These are phyloP conservation scores for Paedocypris sp. DNA, from an alignment of 2,113 vertebrate species.

Conservation along the genomic window DNA sequence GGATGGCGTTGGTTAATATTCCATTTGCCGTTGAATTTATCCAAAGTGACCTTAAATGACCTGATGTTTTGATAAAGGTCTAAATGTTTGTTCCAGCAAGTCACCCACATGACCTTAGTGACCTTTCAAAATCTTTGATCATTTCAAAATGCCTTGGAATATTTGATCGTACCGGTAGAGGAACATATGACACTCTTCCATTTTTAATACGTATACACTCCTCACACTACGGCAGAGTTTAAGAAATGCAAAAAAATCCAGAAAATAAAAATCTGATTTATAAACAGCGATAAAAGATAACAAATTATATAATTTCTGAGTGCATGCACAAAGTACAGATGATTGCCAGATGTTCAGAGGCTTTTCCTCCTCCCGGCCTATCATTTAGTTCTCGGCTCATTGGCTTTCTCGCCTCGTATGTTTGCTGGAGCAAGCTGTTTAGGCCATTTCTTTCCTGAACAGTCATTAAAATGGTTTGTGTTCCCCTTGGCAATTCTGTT, in stretches of 20 bases:
- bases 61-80: no score
- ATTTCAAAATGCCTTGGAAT: no score
- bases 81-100: no score
- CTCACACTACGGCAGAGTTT: constrained; percentile 50
- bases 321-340: constrained; percentile 61
- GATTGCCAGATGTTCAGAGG: constrained; percentile 68
- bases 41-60: constrained; percentile 15
- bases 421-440: constrained; percentile 65
- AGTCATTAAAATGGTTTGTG: constrained; percentile 74
- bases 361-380: constrained; percentile 47
- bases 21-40: constrained; percentile 28
- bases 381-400: constrained; percentile 60
- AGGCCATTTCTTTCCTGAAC: constrained; percentile 64
- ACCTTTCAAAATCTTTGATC: no score
- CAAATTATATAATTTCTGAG: constrained; percentile 46
- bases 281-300: constrained; percentile 41
- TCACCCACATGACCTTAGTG: no score
- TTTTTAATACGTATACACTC: no score
- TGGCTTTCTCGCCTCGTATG: constrained; percentile 56
- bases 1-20: constrained; percentile 21
- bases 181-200: no score
- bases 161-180: no score
- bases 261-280: no score
- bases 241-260: not conserved
- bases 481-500: constrained; percentile 67